Conservation (phyloP, 2,113 vertebrate genomes). For the Thunnus maccoyii region DNA sequence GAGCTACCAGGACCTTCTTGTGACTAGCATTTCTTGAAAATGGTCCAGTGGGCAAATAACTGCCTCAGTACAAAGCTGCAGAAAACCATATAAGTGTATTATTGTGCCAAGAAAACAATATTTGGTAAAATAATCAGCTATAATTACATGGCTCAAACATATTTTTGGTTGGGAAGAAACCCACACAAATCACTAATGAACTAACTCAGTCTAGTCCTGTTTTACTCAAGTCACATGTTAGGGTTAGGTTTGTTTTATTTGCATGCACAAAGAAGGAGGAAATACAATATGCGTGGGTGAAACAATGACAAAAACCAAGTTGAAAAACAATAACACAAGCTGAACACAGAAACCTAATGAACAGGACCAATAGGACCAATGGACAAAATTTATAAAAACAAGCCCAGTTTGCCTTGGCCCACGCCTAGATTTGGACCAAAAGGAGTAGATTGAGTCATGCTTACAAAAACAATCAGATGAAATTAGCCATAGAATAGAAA, state of each 20-base stretch:
- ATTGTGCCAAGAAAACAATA: too few species aligned
- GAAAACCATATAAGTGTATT: too few species aligned
- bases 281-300: slow-evolving; percentile 1
- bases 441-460: neutral
- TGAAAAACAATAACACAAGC: neutral
- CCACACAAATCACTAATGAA: neutral
- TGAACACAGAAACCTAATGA: neutral
- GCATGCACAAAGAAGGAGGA: neutral
- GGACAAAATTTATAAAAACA: neutral
- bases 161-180: neutral
- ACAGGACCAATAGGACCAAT: neutral
- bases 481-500: neutral
- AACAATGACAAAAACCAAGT: neutral
- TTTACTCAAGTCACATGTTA: neutral
- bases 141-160: neutral
- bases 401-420: neutral
- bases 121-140: neutral
- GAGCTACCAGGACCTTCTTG: neutral
- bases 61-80: neutral
- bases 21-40: neutral
- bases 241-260: slow-evolving; percentile 11
- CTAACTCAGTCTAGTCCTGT: neutral
- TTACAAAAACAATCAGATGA: slow-evolving; percentile 8
- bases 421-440: neutral
- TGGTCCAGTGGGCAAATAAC: neutral